A percentile compares a stretch with the other conserved stretches of the same genome.
These are phyloP conservation scores for Apteryx owenii DNA, from an alignment of 2,113 vertebrate species.

Conservation along the genomic window DNA sequence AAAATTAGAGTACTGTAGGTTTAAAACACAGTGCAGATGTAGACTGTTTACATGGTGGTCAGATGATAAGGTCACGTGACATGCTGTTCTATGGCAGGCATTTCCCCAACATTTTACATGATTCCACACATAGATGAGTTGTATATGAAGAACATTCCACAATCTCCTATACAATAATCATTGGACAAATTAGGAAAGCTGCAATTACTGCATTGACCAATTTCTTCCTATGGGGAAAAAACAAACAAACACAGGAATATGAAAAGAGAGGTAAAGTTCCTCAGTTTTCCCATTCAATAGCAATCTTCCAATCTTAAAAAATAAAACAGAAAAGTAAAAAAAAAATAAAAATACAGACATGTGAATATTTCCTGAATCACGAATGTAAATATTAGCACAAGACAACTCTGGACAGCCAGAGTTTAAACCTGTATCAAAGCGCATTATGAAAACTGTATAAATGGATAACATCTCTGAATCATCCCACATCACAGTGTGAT, in stretches of 20 bases:
- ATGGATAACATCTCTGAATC: neutral
- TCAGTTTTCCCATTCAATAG: neutral
- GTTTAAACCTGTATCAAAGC: neutral
- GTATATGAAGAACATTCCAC: neutral
- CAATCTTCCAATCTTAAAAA: slow-evolving; percentile 29
- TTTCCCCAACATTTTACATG: neutral
- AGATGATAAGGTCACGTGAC: neutral
- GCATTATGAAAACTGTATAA: neutral
- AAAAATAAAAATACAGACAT: neutral
- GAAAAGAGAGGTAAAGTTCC: neutral
- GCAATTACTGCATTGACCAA: neutral
- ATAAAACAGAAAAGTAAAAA: neutral
- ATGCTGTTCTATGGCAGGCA: neutral
- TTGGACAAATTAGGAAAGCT: neutral
- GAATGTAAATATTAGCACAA: slow-evolving; percentile 8
- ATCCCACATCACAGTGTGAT: neutral
- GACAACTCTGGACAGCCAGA: slow-evolving; percentile 46
- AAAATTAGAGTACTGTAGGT: neutral
- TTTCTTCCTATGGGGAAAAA: neutral
- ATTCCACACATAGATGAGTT: neutral
- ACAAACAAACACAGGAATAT: neutral
- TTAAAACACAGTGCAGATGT: neutral
- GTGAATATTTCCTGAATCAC: slow-evolving; percentile 30
- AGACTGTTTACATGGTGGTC: neutral
- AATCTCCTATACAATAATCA: neutral